Conservation (phyloP, 2,888 invertebrate genomes). For the Xylota sylvarum region DNA sequence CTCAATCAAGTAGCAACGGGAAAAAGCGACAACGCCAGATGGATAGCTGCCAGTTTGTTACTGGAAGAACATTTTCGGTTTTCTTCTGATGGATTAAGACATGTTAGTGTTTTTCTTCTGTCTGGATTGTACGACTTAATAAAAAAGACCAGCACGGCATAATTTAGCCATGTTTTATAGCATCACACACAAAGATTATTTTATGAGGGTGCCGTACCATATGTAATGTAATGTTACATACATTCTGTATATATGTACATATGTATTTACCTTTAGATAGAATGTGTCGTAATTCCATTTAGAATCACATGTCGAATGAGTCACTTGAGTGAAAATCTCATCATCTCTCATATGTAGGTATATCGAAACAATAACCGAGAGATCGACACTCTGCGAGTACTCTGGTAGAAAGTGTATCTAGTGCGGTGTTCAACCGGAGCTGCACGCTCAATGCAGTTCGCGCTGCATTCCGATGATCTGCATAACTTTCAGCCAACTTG, state of each 20-base stretch:
- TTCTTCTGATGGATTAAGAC: constrained; percentile 42
- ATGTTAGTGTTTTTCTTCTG: constrained; percentile 20
- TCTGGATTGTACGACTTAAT: constrained; percentile 48
- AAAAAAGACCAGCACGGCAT: constrained; percentile 55
- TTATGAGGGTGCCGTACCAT: constrained; percentile 22
- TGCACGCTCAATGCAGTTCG: constrained; percentile 69
- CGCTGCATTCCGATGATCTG: constrained; percentile 74
- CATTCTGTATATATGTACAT: constrained; percentile 19
- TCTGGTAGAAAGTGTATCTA: constrained; percentile 70
- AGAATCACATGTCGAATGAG: constrained; percentile 46
- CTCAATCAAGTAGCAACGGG: constrained; percentile 2
- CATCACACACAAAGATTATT: constrained; percentile 16
- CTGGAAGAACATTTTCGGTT: constrained; percentile 39
- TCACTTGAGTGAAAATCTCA: constrained; percentile 52
- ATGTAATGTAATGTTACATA: constrained; percentile 36
- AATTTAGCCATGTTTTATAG: constrained; percentile 52
- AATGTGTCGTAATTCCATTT: constrained; percentile 6
- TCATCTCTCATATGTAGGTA: constrained; percentile 41
- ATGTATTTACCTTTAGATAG: not conserved
- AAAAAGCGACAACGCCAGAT: constrained; percentile 41
- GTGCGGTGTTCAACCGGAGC: constrained; percentile 69
- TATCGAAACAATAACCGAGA: constrained; percentile 45
- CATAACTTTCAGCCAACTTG: constrained; percentile 74
- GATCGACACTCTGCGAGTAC: constrained; percentile 21
- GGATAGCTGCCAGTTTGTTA: constrained; percentile 29